A percentile compares a stretch with the other conserved stretches of the same genome.
These are phyloP conservation scores for Cyclophora punctaria DNA, from an alignment of 2,888 invertebrate species.

Conservation along the genomic window DNA sequence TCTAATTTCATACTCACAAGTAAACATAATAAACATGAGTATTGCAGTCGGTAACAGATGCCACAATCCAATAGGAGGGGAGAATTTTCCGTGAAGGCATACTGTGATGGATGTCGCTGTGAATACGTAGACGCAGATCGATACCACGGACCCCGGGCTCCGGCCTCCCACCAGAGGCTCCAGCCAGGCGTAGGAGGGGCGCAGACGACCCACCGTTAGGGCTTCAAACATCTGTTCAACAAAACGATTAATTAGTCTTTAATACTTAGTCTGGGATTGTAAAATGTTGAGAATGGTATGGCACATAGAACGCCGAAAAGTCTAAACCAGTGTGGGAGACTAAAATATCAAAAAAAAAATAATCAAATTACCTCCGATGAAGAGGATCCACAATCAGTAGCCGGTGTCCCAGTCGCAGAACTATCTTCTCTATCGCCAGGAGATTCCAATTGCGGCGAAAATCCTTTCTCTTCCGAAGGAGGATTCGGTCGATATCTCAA, in stretches of 20 bases:
- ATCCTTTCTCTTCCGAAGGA: constrained; percentile 61
- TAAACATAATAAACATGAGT: constrained; percentile 5
- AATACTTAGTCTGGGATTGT: no score
- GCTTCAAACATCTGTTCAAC: constrained; percentile 69
- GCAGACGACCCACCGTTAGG: constrained; percentile 83
- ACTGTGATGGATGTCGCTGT: constrained; percentile 79
- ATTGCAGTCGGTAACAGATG: constrained; percentile 71
- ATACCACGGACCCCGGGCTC: constrained; percentile 84
- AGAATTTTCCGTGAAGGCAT: constrained; percentile 79
- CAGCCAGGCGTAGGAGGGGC: constrained; percentile 82
- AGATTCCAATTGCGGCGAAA: constrained; percentile 69
- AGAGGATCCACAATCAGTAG: constrained; percentile 76
- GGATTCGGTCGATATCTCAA: constrained; percentile 83
- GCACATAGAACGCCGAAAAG: no score
- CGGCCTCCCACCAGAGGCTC: constrained; percentile 82
- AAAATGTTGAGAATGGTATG: no score
- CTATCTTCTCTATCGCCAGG: constrained; percentile 76
- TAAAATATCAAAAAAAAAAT: background rate
- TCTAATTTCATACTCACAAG: constrained; percentile 6
- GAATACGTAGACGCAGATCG: constrained; percentile 81
- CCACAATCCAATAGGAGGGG: constrained; percentile 79
- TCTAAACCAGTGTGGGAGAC: no score
- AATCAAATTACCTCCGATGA: constrained; percentile 61
- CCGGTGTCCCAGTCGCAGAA: constrained; percentile 77
- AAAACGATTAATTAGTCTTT: no score